Evolutionary conservation across 2,113 vertebrate genomes (phyloP).

Genomic region (Corythornis vintsioides): DNA sequence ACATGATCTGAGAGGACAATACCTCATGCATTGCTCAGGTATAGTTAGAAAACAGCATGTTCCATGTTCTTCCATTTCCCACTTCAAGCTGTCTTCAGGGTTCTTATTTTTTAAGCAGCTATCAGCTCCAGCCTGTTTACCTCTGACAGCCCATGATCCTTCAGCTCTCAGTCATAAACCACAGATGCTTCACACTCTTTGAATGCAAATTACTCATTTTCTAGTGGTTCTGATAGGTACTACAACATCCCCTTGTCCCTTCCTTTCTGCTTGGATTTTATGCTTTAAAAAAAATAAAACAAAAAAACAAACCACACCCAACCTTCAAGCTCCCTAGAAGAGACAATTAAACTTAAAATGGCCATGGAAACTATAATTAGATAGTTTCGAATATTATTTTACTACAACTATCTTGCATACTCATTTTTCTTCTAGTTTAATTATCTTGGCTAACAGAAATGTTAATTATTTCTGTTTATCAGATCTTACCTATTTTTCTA

Average conservation of each 20-base stretch:
- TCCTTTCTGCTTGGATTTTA: not conserved
- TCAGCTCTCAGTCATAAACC: not conserved
- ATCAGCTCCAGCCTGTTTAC: not conserved
- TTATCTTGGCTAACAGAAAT: not conserved
- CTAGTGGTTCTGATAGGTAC: not conserved
- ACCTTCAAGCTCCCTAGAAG: not conserved
- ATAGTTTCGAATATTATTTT: not conserved
- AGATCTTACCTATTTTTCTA: constrained; percentile 2
- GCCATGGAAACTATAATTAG: not conserved
- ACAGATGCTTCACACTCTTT: not conserved
- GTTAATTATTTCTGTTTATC: not conserved
- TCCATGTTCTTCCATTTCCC: not conserved
- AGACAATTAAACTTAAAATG: not conserved
- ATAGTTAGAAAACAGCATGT: not conserved
- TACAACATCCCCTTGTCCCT: not conserved
- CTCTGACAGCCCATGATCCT: not conserved
- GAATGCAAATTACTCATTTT: constrained; percentile 1
- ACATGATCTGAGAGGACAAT: not conserved
- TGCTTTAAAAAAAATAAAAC: not conserved
- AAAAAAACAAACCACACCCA: not conserved
- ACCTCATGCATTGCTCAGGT: not conserved
- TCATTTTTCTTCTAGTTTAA: not conserved
- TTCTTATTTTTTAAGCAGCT: not conserved
- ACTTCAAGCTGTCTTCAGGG: not conserved
- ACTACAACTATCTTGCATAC: not conserved